Percentiles rank a stretch among this genome's conserved stretches.
phyloP scores from a whole-genome alignment of 2,113 vertebrate species.

The Prochilodus magdalenae region DNA sequence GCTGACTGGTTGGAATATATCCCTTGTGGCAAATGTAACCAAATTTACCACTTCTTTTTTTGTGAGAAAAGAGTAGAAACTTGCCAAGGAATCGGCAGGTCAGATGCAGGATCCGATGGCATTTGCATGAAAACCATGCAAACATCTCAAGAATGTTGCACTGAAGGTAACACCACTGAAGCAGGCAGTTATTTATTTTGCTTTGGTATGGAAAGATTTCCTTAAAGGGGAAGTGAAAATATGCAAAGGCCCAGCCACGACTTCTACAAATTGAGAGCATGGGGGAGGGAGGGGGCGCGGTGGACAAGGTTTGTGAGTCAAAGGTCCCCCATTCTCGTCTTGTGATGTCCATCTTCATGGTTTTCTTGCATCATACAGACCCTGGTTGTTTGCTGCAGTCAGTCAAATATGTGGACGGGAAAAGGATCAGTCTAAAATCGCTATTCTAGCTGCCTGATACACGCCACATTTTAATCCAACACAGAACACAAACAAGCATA shows the following conservation, averaged over 20 bases:
- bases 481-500: neutral
- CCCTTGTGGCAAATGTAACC: neutral
- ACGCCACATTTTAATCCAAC: neutral
- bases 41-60: neutral
- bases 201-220: constrained; percentile 67
- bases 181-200: constrained; percentile 72
- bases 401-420: constrained; percentile 16
- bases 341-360: constrained; percentile 69
- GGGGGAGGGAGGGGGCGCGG: constrained; percentile 28
- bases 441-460: constrained; percentile 16
- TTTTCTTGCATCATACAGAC: constrained; percentile 49
- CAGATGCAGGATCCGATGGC: constrained; percentile 35
- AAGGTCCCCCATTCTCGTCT: constrained; percentile 63
- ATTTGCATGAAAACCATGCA: constrained; percentile 43
- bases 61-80: neutral
- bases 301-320: constrained; percentile 54
- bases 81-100: constrained; percentile 3
- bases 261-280: constrained; percentile 57
- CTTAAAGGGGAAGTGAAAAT: constrained; percentile 82
- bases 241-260: constrained; percentile 73
- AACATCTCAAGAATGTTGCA: constrained; percentile 66
- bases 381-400: constrained; percentile 19
- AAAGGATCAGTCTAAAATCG: constrained; percentile 13
- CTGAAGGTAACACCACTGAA: constrained; percentile 61
- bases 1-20: neutral